These are phyloP conservation scores for Agriopis leucophaearia DNA, from an alignment of 2,888 invertebrate species.

Conservation along the genomic window DNA sequence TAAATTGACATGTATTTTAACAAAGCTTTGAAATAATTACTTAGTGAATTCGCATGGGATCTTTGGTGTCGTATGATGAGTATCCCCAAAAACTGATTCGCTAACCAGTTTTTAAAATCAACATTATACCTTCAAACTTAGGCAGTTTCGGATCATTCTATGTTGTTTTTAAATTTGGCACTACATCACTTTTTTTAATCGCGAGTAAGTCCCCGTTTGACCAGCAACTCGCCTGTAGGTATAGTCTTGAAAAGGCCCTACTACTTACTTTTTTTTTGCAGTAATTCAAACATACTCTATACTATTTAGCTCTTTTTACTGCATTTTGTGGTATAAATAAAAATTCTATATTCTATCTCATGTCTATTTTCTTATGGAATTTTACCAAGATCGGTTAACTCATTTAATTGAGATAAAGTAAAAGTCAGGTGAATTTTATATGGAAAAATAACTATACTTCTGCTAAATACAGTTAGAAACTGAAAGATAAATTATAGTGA, in stretches of 20 bases:
- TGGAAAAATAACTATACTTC: not conserved
- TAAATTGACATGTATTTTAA: too few species aligned
- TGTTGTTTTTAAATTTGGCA: not conserved
- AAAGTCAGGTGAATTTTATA: too few species aligned
- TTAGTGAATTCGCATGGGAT: not conserved
- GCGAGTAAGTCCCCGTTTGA: too few species aligned
- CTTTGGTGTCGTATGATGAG: not conserved
- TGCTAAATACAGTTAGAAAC: not conserved
- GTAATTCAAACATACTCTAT: not conserved
- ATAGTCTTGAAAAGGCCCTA: too few species aligned
- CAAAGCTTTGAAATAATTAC: too few species aligned
- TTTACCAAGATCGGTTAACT: not conserved
- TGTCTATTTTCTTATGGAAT: not conserved
- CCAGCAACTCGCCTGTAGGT: too few species aligned
- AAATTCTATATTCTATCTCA: too few species aligned
- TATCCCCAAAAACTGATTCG: not conserved
- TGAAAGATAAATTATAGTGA: not conserved
- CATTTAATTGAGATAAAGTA: too few species aligned
- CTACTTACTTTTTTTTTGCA: not conserved
- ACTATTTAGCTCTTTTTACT: too few species aligned
- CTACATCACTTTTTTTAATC: too few species aligned
- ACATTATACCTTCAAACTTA: not conserved
- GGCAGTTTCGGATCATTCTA: not conserved
- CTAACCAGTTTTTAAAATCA: not conserved
- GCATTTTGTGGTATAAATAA: too few species aligned